Evolutionary conservation across 2,113 vertebrate species (phyloP).

Genomic region (Tychaedon coryphoeus): DNA sequence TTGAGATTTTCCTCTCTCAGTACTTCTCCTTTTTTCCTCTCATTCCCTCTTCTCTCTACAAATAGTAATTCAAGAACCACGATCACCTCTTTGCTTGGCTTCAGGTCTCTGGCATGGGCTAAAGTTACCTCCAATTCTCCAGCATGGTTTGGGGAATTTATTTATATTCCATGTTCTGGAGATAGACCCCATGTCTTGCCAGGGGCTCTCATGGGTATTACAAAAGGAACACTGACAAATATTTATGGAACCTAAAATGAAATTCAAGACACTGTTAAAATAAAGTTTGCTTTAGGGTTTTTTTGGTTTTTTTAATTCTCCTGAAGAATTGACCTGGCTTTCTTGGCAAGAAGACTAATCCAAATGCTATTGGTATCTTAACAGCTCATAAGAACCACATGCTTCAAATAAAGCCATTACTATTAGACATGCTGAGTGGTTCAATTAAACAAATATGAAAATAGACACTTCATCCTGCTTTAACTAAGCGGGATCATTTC

Average conservation of each 20-base stretch:
- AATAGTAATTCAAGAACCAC: not conserved
- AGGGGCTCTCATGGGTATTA: constrained; percentile 55
- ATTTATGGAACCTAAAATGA: constrained; percentile 75
- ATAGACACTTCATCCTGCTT: constrained; percentile 62
- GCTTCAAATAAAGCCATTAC: constrained; percentile 60
- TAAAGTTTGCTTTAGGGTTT: constrained; percentile 68
- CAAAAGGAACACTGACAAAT: constrained; percentile 69
- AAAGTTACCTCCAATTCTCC: constrained; percentile 43
- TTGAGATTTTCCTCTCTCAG: not conserved
- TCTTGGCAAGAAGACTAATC: constrained; percentile 55
- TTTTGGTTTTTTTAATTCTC: not conserved
- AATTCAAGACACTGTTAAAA: constrained; percentile 73
- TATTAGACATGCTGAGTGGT: constrained; percentile 32
- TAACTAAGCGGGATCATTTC: constrained; percentile 50
- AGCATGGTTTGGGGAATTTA: constrained; percentile 45
- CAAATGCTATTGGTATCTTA: constrained; percentile 69
- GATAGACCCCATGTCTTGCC: constrained; percentile 56
- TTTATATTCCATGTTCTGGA: constrained; percentile 61
- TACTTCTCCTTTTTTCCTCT: not conserved
- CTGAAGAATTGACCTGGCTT: constrained; percentile 61
- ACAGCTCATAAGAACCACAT: constrained; percentile 66
- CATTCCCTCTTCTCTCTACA: not conserved
- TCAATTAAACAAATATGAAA: constrained; percentile 71
- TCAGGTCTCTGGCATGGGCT: constrained; percentile 11
- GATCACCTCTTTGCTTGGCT: not conserved